Evolutionary conservation across 2,797 vertebrate genomes (phyloP), one percentile per base, ranked within the genome.

Genomic region (Sphenodon punctatus): DNA sequence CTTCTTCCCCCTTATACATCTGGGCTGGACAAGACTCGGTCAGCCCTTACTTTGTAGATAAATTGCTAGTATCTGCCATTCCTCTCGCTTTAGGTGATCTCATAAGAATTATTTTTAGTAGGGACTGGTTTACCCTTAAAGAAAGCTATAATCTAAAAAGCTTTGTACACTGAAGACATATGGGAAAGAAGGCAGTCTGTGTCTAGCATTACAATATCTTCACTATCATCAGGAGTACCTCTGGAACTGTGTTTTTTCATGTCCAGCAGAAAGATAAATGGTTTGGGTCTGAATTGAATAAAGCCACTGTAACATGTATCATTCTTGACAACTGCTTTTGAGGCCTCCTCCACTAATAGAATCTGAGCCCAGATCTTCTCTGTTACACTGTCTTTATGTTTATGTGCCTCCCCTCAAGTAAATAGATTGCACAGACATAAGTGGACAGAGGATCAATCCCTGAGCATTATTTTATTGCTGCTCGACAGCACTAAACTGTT

Each of bases 71-170:
- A 39, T 32, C 49, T 48, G 55, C 38, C 46, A 41, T 56, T 76
- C 73, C 80, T 79, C 59, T 48, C 30, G 45, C 27, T 65, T 63
- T 42, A 30, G 36, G 86, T 91, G 83, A 91, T 90, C 82, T 86
- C 87, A 78, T 89, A 88, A 78, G 85, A 76, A 87, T 80, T 93
- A 91, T 88, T 93, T 92, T 92, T 91, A 89, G 90, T 76, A 90
- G 89, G 86, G 78, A 74, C 75, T 76, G 75, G 86, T 91, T 89
- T 92, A 88, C 82, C 85, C 82, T 89, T 79, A 91, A 91, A 92
- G 84, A 89, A 92, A 90, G 80, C 71, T 83, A 80, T 88, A 86
- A 89, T 87, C 86, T 91, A 87, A 84, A 93, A 92, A 93, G 90
- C 89, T 90, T 87, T 88, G 64, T 82, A 86, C 38, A 23, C 41